Conservation (phyloP, 2,113 vertebrate genomes). For the Gopherus evgoodei region DNA sequence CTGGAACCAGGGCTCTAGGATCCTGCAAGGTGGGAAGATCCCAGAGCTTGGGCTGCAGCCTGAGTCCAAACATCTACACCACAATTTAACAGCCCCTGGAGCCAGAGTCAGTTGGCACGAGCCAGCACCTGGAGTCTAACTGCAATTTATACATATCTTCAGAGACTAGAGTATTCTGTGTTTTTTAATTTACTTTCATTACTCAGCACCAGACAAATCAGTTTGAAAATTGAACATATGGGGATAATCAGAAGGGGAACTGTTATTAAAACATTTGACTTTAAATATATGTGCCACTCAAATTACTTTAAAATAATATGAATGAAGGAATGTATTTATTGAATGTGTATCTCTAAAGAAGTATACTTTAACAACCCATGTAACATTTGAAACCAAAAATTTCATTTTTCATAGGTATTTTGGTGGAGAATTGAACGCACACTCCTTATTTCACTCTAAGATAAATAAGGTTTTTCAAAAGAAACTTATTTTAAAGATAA, state of each 20-base stretch:
- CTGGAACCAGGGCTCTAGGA: too few relatives aligned
- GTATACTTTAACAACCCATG: background rate
- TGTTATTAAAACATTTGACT: background rate
- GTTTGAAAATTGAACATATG: background rate
- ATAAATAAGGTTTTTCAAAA: too few relatives aligned
- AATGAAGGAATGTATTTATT: background rate
- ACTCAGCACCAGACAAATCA: background rate
- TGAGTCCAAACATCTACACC: too few relatives aligned
- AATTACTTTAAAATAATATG: background rate
- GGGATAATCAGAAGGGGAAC: background rate
- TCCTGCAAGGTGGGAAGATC: too few relatives aligned
- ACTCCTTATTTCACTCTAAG: background rate
- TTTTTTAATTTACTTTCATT: background rate
- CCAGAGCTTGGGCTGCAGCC: too few relatives aligned
- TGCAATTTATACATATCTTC: too few relatives aligned
- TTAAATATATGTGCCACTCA: background rate
- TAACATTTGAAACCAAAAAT: background rate
- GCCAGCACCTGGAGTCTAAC: too few relatives aligned
- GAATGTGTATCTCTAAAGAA: background rate
- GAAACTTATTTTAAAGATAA: conserved; percentile 9
- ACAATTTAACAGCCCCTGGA: too few relatives aligned
- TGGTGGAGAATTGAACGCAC: conserved; percentile 4
- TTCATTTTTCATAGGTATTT: background rate
- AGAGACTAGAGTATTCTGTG: background rate
- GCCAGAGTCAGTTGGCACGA: too few relatives aligned